Evolutionary conservation across 2,888 invertebrate species (phyloP).

Genomic region (Syritta pipiens): DNA sequence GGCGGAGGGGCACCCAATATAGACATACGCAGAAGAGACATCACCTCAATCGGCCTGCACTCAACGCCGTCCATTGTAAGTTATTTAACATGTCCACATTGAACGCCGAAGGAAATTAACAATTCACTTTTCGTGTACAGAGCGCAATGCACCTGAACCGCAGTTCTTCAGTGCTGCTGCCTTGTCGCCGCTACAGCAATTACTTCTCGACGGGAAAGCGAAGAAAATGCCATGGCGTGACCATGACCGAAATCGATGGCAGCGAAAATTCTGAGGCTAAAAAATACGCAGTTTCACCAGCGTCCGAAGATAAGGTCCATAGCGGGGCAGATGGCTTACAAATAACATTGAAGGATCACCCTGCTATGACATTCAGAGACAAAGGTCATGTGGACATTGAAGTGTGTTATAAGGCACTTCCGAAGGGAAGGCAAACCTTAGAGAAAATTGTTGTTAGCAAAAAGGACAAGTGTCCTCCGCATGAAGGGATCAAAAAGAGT

Average conservation of each 20-base stretch:
- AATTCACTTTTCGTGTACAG: slow-evolving; percentile 59
- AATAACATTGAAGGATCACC: slow-evolving; percentile 81
- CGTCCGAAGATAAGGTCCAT: slow-evolving; percentile 67
- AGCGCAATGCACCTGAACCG: slow-evolving; percentile 72
- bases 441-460: slow-evolving; percentile 80
- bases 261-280: slow-evolving; percentile 42
- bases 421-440: slow-evolving; percentile 80
- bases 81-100: slow-evolving; percentile 52
- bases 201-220: slow-evolving; percentile 74
- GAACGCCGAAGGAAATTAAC: slow-evolving; percentile 14
- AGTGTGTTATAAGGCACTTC: slow-evolving; percentile 83
- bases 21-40: slow-evolving; percentile 84
- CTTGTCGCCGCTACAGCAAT: slow-evolving; percentile 76
- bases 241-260: slow-evolving; percentile 59
- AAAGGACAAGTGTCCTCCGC: slow-evolving; percentile 73
- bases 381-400: slow-evolving; percentile 84
- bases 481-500: too few species aligned
- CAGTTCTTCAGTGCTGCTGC: slow-evolving; percentile 75
- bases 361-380: slow-evolving; percentile 83
- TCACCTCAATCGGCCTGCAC: slow-evolving; percentile 84
- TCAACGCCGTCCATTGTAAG: slow-evolving; percentile 82
- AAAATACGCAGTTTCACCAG: slow-evolving; percentile 56
- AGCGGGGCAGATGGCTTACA: slow-evolving; percentile 74
- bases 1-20: slow-evolving; percentile 87
- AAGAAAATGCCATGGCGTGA: slow-evolving; percentile 74